Percentiles rank a stretch among this genome's conserved stretches.
Evolutionary conservation across 2,113 vertebrate species (phyloP).

Genomic region (Equus przewalskii): DNA sequence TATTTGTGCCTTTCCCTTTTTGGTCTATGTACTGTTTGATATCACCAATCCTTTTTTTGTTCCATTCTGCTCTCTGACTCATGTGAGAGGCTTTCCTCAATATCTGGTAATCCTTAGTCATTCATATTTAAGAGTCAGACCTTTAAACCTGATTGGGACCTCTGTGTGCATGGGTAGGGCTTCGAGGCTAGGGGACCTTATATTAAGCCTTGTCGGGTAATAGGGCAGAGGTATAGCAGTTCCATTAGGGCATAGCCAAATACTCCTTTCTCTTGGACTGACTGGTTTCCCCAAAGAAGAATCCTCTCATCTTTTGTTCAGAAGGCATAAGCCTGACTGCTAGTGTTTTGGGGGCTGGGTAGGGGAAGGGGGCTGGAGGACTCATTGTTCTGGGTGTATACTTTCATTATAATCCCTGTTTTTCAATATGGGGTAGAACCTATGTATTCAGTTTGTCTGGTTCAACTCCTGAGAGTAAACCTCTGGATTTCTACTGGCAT

Average conservation of each 20-base stretch:
- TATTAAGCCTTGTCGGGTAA: neutral
- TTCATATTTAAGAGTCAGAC: neutral
- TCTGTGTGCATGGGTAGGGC: neutral
- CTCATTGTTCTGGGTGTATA: neutral
- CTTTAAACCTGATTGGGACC: neutral
- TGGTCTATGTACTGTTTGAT: neutral
- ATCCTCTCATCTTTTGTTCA: neutral
- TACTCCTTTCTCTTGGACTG: neutral
- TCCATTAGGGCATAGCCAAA: neutral
- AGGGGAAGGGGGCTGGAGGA: neutral
- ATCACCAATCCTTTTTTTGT: neutral
- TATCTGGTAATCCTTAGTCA: neutral
- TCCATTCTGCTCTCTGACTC: neutral
- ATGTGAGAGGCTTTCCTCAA: neutral
- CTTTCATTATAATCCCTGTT: neutral
- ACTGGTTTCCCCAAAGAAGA: neutral
- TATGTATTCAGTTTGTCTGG: neutral
- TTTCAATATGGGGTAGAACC: neutral
- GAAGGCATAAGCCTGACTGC: neutral
- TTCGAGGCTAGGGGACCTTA: neutral
- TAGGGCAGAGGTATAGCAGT: neutral
- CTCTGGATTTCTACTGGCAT: neutral
- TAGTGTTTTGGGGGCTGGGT: neutral
- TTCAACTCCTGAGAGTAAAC: neutral
- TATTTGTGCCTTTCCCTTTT: neutral